These are phyloP conservation scores for Thera britannica DNA, from an alignment of 2,888 invertebrate genomes.

Conservation along the genomic window DNA sequence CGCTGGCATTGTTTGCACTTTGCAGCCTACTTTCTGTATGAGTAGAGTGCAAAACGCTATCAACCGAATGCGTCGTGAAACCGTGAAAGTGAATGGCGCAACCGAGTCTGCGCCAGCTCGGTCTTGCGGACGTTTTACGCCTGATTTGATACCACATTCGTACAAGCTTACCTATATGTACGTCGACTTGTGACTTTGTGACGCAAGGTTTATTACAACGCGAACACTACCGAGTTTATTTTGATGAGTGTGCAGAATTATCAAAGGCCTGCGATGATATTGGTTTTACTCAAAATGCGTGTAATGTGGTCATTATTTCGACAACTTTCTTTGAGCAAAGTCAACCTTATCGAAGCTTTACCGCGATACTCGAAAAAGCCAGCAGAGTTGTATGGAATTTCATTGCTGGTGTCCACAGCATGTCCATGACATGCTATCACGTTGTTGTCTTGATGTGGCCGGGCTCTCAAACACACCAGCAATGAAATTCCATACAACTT, in stretches of 20 bases:
- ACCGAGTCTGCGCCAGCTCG: constrained; percentile 57
- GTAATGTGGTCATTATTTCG: too few species aligned
- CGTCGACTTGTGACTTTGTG: constrained; percentile 51
- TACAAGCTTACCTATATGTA: constrained; percentile 63
- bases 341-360: too few species aligned
- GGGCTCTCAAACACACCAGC: too few species aligned
- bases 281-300: neutral
- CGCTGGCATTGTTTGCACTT: constrained; percentile 76
- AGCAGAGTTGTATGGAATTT: too few species aligned
- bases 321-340: too few species aligned
- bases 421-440: too few species aligned
- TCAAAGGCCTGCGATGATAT: constrained; percentile 14
- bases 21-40: constrained; percentile 78
- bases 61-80: constrained; percentile 69
- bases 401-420: too few species aligned
- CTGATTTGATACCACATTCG: constrained; percentile 68
- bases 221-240: constrained; percentile 40
- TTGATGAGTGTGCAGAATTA: constrained; percentile 48
- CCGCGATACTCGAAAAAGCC: too few species aligned
- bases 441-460: too few species aligned
- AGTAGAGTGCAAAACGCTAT: constrained; percentile 53
- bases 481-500: too few species aligned
- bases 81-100: constrained; percentile 82
- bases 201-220: constrained; percentile 51
- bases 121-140: constrained; percentile 70